These are phyloP conservation scores for Augiades crinisus DNA, from an alignment of 2,888 invertebrate genomes.

Conservation along the genomic window DNA sequence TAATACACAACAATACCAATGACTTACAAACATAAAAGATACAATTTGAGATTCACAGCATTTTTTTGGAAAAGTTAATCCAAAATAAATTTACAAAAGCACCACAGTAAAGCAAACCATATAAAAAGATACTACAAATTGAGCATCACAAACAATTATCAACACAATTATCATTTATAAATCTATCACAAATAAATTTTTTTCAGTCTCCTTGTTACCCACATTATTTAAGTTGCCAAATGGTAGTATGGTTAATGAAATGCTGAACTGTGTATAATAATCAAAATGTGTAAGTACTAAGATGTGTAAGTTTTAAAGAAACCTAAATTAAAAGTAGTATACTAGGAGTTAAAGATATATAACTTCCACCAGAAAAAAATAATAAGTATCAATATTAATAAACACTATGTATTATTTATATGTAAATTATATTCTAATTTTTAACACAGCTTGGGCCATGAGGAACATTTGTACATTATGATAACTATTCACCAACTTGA, in stretches of 20 bases:
- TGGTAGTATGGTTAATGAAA: background rate
- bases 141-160: conserved; percentile 5
- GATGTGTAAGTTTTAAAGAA: background rate
- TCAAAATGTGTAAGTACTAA: conserved; percentile 23
- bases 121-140: background rate
- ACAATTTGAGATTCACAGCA: conserved; percentile 47
- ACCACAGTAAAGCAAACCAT: conserved; percentile 11
- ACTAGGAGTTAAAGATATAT: too few species aligned
- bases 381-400: background rate
- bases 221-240: conserved; percentile 22
- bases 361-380: conserved; percentile 20
- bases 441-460: conserved; percentile 29
- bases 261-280: background rate
- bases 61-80: conserved; percentile 31
- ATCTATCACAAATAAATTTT: background rate
- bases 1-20: conserved; percentile 35
- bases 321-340: too few species aligned
- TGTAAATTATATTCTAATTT: conserved; percentile 16
- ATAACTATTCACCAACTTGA: conserved; percentile 49
- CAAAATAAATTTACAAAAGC: conserved; percentile 16
- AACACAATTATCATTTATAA: background rate
- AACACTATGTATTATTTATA: background rate
- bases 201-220: background rate
- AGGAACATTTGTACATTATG: background rate
- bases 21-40: conserved; percentile 35